Conservation (phyloP, 2,797 vertebrate genomes). For the Peromyscus eremicus region DNA sequence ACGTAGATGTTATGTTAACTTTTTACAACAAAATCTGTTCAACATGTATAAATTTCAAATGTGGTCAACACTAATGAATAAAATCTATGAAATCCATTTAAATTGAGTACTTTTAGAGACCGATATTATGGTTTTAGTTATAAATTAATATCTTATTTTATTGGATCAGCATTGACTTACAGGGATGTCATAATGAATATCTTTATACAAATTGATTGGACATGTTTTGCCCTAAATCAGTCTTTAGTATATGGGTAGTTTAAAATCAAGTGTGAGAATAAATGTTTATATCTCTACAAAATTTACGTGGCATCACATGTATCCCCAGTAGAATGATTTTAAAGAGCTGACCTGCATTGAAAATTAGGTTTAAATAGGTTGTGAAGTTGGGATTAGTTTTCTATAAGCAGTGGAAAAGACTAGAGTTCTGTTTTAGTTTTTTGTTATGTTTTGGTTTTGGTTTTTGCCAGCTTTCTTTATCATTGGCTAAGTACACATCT, state of each 20-base stretch:
- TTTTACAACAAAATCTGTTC: background rate
- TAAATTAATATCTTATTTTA: slow-evolving; percentile 2
- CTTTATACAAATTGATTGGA: background rate
- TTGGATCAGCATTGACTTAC: background rate
- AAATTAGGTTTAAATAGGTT: background rate
- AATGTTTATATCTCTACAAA: background rate
- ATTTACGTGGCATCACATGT: background rate
- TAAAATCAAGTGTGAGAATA: background rate
- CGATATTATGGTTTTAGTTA: background rate
- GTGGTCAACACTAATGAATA: background rate
- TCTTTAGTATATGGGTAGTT: background rate
- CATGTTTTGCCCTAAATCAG: background rate
- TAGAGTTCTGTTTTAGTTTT: background rate
- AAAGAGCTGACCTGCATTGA: background rate
- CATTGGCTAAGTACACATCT: background rate
- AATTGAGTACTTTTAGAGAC: slow-evolving; percentile 18
- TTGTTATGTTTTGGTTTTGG: background rate
- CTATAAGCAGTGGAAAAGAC: background rate
- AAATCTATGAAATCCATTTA: background rate
- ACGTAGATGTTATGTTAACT: background rate
- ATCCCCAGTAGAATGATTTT: background rate
- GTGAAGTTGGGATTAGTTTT: background rate
- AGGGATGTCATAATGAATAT: background rate
- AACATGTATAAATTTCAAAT: background rate
- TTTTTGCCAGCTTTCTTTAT: background rate